Percentiles rank a stretch among this genome's conserved stretches.
phyloP scores from a whole-genome alignment of 2,113 vertebrate species.

The Tetraodon nigroviridis region DNA sequence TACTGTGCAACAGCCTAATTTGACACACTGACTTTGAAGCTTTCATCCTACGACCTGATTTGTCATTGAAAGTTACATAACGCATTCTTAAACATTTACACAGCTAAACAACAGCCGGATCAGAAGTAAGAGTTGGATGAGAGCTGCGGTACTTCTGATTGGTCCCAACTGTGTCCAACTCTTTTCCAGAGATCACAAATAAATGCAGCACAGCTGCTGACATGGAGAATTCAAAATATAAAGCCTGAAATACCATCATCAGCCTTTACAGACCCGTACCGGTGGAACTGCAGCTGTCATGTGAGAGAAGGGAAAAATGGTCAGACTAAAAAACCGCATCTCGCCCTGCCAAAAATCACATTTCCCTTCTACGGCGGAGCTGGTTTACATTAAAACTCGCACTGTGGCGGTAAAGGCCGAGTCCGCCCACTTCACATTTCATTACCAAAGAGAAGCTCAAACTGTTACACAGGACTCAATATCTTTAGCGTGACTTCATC shows the following conservation, averaged over 20 bases:
- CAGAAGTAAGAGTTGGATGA: too few relatives aligned
- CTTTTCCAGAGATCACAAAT: too few relatives aligned
- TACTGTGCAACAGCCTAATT: too few relatives aligned
- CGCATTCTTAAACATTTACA: too few relatives aligned
- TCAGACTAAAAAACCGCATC: conserved; percentile 58
- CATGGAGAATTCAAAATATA: conserved; percentile 8
- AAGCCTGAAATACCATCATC: conserved; percentile 23
- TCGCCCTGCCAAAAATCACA: conserved; percentile 68
- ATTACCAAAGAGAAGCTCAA: conserved; percentile 57
- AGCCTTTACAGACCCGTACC: conserved; percentile 42
- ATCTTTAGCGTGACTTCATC: conserved; percentile 41
- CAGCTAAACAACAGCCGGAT: too few relatives aligned
- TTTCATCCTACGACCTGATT: too few relatives aligned
- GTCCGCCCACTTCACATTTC: conserved; percentile 66
- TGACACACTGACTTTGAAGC: too few relatives aligned
- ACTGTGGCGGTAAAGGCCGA: conserved; percentile 39
- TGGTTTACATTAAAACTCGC: conserved; percentile 70
- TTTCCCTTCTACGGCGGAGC: conserved; percentile 61
- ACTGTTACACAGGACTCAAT: conserved; percentile 38
- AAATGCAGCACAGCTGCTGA: not conserved
- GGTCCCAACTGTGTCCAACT: too few relatives aligned
- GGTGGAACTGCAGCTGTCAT: conserved; percentile 41
- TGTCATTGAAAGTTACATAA: too few relatives aligned
- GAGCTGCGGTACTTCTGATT: too few relatives aligned
- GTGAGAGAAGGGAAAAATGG: conserved; percentile 40